Evolutionary conservation across 1,140 invertebrate species (phyloP).

Genomic region (Drosophila cardini): DNA sequence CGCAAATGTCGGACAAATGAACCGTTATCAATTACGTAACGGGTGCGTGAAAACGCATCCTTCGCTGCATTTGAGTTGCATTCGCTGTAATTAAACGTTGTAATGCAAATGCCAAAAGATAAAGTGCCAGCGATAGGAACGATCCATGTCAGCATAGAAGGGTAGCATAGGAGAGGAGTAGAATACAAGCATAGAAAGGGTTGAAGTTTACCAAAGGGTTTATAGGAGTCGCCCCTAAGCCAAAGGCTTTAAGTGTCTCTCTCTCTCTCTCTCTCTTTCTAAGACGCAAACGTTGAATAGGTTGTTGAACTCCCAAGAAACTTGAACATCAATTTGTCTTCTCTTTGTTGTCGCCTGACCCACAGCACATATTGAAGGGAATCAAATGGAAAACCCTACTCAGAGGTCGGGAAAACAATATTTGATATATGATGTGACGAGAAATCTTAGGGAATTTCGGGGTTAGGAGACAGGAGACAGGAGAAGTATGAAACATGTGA

Average conservation of each 20-base stretch:
- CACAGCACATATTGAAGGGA: conserved; percentile 28
- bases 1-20: conserved; percentile 62
- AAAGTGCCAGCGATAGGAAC: conserved; percentile 60
- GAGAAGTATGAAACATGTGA: conserved; percentile 11
- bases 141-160: conserved; percentile 2
- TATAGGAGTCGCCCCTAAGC: conserved; percentile 14
- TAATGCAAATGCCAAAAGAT: conserved; percentile 75
- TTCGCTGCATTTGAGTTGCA: conserved; percentile 20
- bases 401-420: conserved; percentile 7
- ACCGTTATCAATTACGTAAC: conserved; percentile 79
- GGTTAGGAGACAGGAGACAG: background rate
- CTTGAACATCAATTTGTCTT: conserved; percentile 37
- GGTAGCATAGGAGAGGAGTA: background rate
- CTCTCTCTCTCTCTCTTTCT: conserved; percentile 17
- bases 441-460: background rate
- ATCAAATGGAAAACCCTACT: conserved; percentile 36
- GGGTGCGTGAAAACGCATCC: conserved; percentile 61
- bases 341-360: conserved; percentile 18
- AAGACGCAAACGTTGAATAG: conserved; percentile 25
- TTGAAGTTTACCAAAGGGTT: conserved; percentile 27
- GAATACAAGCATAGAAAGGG: conserved; percentile 12
- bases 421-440: conserved; percentile 19
- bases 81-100: conserved; percentile 64
- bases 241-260: conserved; percentile 12
- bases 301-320: conserved; percentile 28